Evolutionary conservation across 2,113 vertebrate species (phyloP), one percentile per base, ranked within the genome.

Genomic region (Dasyornis broadbenti): DNA sequence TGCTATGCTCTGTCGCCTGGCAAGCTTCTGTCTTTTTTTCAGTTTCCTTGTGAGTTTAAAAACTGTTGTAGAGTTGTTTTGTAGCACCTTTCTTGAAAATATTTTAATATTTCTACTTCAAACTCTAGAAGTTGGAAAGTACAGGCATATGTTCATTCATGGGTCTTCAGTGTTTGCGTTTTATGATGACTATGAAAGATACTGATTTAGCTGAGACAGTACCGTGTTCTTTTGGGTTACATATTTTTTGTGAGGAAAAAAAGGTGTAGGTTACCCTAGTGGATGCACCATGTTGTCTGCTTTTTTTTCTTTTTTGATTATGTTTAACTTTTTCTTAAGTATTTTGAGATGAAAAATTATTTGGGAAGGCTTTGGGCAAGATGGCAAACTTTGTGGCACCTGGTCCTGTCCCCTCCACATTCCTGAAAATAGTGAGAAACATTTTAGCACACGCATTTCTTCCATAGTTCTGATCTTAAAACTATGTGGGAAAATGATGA

Each of bases 401-500:
- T 24, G 26, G 3, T 85, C 19, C 31, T 72, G 84, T 75, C 5
- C 6, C 2, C 6, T 49, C 18, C 4, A 0, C 72, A 5, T 50
- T 59, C 37, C 59, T 83, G 47, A 53, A 42, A 77, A 70, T 19
- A 14, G 31, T 59, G 37, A 70, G 71, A 47, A 77, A 6, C 1
- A 0, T 47, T 88, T 71, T 30, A 49, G 19, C 7, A 14, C 4
- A 24, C 10, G 2, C 4, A 3, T 76, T 91, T 61, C 39, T 85
- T 54, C 10, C 3, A 1, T 30, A 65, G 37, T 56, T 82, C 31
- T 85, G 31, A 72, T 71, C 22, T 72, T 72, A 40, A 57, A 79
- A 65, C n/a, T 30, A 0, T 0, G 0, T 5, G 15, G 7, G 2
- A 6, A 9, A 57, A 35, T 28, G 30, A 16, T 47, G 28, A 82